phyloP scores from a whole-genome alignment of 1,140 invertebrate species.

The Brachionus sp. region DNA sequence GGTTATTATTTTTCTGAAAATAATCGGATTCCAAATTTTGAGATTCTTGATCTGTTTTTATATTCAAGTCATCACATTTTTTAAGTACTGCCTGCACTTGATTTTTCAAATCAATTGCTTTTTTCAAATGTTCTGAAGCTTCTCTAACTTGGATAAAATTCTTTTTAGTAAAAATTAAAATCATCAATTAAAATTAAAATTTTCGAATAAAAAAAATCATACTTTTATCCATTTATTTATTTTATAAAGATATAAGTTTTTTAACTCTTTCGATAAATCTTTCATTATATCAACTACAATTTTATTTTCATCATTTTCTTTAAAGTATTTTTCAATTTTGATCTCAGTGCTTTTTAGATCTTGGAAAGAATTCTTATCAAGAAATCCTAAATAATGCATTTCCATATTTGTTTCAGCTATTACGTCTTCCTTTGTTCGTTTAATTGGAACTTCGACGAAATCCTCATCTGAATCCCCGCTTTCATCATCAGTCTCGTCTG shows the following conservation, averaged over 20 bases:
- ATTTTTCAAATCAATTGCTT: constrained; percentile 51
- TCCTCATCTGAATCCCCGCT: constrained; percentile 48
- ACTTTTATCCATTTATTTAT: constrained; percentile 49
- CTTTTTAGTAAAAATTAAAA: neutral
- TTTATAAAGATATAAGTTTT: constrained; percentile 46
- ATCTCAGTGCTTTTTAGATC: constrained; percentile 35
- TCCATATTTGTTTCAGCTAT: neutral
- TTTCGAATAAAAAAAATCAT: neutral
- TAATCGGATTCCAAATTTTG: neutral
- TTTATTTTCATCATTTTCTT: constrained; percentile 49
- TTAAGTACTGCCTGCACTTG: constrained; percentile 44
- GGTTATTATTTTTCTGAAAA: neutral
- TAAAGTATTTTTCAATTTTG: constrained; percentile 14
- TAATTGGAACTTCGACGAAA: constrained; percentile 55
- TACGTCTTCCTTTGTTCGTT: constrained; percentile 35
- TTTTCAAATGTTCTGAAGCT: constrained; percentile 48
- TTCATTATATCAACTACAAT: constrained; percentile 50
- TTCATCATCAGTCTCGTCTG: neutral
- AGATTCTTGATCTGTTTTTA: neutral
- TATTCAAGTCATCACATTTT: constrained; percentile 48
- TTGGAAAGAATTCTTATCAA: neutral
- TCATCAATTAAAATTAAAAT: neutral
- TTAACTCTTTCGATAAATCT: constrained; percentile 51
- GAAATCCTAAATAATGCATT: constrained; percentile 1
- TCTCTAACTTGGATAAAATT: constrained; percentile 45